Percentiles rank a stretch among this genome's conserved stretches.
Conservation (phyloP, 2,888 invertebrate genomes). For the Tiphia femorata region DNA sequence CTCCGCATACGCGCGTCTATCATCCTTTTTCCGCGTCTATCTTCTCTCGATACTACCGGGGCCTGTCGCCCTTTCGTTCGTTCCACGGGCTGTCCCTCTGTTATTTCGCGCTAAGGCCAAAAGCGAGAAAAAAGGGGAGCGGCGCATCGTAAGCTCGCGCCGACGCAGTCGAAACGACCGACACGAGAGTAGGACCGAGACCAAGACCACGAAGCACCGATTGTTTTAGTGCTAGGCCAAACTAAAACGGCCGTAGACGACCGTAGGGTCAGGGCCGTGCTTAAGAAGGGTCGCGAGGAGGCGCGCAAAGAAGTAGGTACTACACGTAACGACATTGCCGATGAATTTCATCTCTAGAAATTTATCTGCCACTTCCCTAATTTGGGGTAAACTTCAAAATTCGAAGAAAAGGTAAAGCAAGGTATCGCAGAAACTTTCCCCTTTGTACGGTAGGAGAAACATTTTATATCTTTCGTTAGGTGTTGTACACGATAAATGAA, state of each 20-base stretch:
- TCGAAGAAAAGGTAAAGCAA: too few relatives aligned
- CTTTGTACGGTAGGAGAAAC: too few relatives aligned
- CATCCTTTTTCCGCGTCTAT: conserved; percentile 10
- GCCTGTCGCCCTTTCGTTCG: background rate
- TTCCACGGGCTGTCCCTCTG: conserved; percentile 30
- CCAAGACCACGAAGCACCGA: conserved; percentile 49
- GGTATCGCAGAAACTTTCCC: too few relatives aligned
- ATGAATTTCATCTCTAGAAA: too few relatives aligned
- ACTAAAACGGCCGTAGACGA: conserved; percentile 47
- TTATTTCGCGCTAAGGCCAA: conserved; percentile 64
- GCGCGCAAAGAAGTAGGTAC: background rate
- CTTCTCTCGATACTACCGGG: conserved; percentile 8
- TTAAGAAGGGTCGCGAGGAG: conserved; percentile 25
- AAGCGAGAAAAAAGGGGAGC: conserved; percentile 50
- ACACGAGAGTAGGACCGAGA: conserved; percentile 33
- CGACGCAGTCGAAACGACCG: conserved; percentile 41
- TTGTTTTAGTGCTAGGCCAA: conserved; percentile 56
- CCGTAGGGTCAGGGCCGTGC: conserved; percentile 40
- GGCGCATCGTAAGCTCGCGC: conserved; percentile 17
- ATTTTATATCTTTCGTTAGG: too few relatives aligned
- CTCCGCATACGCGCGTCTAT: too few relatives aligned
- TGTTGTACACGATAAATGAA: too few relatives aligned
- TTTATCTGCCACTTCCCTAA: too few relatives aligned
- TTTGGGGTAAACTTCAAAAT: too few relatives aligned
- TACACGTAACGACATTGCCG: background rate